Conservation (phyloP, 2,888 invertebrate species). For the Dyspetes luteomarginatus region DNA sequence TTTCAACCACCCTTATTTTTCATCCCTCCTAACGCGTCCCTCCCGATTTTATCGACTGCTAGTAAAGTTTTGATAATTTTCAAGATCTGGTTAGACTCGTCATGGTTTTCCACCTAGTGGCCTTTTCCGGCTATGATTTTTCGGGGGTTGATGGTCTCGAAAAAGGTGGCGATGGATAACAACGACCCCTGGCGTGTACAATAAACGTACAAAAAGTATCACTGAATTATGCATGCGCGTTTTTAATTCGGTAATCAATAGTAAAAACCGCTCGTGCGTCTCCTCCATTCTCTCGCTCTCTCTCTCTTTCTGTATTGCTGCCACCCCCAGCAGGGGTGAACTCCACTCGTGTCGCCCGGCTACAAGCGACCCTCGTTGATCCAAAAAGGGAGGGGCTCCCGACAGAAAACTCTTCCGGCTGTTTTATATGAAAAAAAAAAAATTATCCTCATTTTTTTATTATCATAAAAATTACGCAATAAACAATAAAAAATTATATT, state of each 20-base stretch:
- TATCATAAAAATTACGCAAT: no score
- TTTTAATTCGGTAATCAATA: conserved; percentile 82
- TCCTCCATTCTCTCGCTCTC: conserved; percentile 66
- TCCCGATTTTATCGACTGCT: conserved; percentile 34
- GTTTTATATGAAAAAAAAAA: conserved; percentile 24
- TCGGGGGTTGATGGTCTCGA: conserved; percentile 7
- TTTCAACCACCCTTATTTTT: conserved; percentile 3
- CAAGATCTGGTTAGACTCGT: conserved; percentile 14
- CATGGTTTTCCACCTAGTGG: conserved; percentile 32
- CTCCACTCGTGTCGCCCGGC: conserved; percentile 73
- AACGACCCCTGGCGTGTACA: conserved; percentile 61
- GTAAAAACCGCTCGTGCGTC: conserved; percentile 79
- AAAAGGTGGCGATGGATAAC: conserved; percentile 35
- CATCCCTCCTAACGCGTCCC: background rate
- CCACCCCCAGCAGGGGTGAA: conserved; percentile 53
- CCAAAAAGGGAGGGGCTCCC: conserved; percentile 71
- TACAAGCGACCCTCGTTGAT: conserved; percentile 68
- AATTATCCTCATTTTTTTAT: background rate
- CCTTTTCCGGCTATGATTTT: background rate
- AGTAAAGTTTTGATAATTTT: background rate
- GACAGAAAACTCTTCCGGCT: conserved; percentile 52
- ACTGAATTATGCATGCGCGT: conserved; percentile 82
- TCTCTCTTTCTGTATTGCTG: no score
- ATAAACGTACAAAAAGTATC: conserved; percentile 67
- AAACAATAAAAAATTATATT: no score